These are phyloP conservation scores for Sesamia inferens DNA, from an alignment of 2,888 invertebrate genomes.

Conservation along the genomic window DNA sequence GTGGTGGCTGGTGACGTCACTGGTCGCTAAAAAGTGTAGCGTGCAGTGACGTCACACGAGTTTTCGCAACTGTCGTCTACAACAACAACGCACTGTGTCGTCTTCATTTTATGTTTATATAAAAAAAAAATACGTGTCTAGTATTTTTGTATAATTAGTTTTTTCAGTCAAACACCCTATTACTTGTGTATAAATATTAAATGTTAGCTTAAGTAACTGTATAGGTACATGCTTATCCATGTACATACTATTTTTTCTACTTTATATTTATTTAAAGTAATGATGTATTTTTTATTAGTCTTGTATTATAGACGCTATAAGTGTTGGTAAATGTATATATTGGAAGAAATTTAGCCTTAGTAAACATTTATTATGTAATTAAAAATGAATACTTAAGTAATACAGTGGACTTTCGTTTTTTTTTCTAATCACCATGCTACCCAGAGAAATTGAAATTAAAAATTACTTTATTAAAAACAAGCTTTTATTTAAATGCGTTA, in stretches of 20 bases:
- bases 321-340: constrained; percentile 50
- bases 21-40: too few species aligned
- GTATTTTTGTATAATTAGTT: too few species aligned
- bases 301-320: constrained; percentile 4
- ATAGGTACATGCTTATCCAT: not conserved
- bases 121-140: too few species aligned
- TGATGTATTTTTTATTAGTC: constrained; percentile 6
- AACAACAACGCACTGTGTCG: too few species aligned
- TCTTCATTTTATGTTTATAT: too few species aligned
- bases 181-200: constrained; percentile 27
- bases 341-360: constrained; percentile 7
- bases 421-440: not conserved
- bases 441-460: not conserved
- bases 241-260: constrained; percentile 10
- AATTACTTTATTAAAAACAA: too few species aligned
- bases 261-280: constrained; percentile 11
- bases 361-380: constrained; percentile 5
- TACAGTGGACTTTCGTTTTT: not conserved
- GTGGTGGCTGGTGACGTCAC: too few species aligned
- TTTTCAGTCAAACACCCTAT: too few species aligned
- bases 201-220: constrained; percentile 20
- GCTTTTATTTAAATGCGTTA: too few species aligned
- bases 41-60: too few species aligned
- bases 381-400: constrained; percentile 27
- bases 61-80: too few species aligned